Conservation (phyloP, 2,113 vertebrate genomes). For the Syrmaticus mikado region DNA sequence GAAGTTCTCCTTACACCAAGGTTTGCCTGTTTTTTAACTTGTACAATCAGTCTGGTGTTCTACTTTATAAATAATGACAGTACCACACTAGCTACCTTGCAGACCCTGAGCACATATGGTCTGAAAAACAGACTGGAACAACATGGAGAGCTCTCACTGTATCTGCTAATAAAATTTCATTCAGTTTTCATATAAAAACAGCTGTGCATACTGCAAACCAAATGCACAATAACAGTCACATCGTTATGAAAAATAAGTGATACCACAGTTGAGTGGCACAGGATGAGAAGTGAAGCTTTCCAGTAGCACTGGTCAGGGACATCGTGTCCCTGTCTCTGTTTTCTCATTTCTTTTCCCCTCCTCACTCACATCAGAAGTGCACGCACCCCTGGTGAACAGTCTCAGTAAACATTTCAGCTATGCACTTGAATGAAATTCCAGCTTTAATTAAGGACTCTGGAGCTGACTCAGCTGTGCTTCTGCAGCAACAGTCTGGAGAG, state of each 20-base stretch:
- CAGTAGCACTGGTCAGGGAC: not conserved
- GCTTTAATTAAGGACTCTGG: not conserved
- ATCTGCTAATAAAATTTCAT: not conserved
- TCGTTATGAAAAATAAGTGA: not conserved
- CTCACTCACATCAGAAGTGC: not conserved
- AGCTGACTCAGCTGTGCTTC: not conserved
- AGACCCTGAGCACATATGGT: not conserved
- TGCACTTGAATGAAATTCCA: not conserved
- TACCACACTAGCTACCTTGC: not conserved
- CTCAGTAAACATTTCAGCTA: not conserved
- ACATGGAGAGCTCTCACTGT: not conserved
- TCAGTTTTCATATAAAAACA: not conserved
- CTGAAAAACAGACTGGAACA: not conserved
- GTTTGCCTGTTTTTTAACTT: not conserved
- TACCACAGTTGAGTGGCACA: not conserved
- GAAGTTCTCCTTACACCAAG: not conserved
- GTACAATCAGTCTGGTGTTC: not conserved
- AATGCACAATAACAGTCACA: not conserved
- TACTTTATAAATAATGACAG: not conserved
- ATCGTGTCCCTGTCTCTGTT: not conserved
- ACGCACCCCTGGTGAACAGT: not conserved
- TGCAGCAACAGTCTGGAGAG: not conserved
- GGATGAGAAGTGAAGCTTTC: not conserved
- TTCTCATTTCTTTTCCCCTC: not conserved
- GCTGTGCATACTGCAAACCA: not conserved